Evolutionary conservation across 2,113 vertebrate species (phyloP), one percentile per base, ranked within the genome.

Genomic region (Trogon surrucura): DNA sequence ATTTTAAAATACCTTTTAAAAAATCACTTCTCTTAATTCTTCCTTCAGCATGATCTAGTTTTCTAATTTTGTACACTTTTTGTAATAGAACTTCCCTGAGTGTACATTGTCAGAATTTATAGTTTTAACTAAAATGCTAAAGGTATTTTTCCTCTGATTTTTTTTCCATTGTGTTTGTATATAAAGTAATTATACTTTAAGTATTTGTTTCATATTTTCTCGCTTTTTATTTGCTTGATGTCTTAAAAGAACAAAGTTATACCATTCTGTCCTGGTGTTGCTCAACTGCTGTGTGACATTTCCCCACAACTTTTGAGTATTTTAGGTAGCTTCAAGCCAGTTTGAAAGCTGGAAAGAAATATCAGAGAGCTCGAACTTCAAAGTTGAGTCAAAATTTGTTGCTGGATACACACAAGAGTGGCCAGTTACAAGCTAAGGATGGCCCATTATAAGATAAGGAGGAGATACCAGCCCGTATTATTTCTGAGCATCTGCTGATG

Each of bases 181-280:
- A 13, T 67, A 51, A 81, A 71, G 5, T 75, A 82, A 82, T 71
- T 85, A 60, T 34, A 79, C 9, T 57, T 45, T 14, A 51, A 54
- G 6, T 66, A 73, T 23, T 81, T 64, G 4, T 83, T 85, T 50
- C 1, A 2, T 61, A 14, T 50, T 79, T 66, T 70, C 6, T n/a
- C 8, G 38, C 1, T 25, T 5, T 36, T 44, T 36, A 32, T 2
- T 5, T 2, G 1, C 15, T 50, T 60, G 6, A 0, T 75, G 13
- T 64, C 30, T 87, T 41, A 65, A 81, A 30, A 64, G 51, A 78
- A 29, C 10, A 47, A 53, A 80, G 14, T 48, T 12, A 9, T 54
- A 6, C 16, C 45, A 8, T 75, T 89, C n/a, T 48, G 11, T 11
- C 61, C 78, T 71, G 65, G 34, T 5, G 3, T 64, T 74, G 27